Evolutionary conservation across 2,113 vertebrate species (phyloP), one percentile per base, ranked within the genome.

Genomic region (Onychostoma macrolepis): DNA sequence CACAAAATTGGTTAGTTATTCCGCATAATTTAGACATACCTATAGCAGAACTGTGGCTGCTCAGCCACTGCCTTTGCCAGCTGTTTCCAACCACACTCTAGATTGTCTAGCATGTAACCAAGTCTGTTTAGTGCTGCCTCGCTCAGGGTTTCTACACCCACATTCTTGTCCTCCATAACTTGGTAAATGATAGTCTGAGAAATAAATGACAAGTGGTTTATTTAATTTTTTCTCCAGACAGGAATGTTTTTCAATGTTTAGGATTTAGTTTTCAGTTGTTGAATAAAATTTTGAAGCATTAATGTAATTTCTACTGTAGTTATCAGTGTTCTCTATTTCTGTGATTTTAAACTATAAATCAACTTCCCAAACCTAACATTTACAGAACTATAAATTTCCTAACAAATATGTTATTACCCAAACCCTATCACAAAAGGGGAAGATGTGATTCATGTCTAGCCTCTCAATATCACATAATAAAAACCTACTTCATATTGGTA

Each of bases 41-140:
- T 97, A 95, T 92, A 96, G 84, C 86, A 91, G 91, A 96, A 94
- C 74, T 92, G 90, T 1, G 94, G 94, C 5, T 96, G 92, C 0
- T 89, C 91, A 3, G 93, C 93, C 0, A 94, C 92, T 0, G 92
- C 90, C 15, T 80, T 82, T 0, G 96, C 96, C 84, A 97, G 92
- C 84, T 94, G 95, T 84, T 94, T 96, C 96, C 96, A 97, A 78
- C 96, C 96, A 45, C 93, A 89, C 61, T 77, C 76, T 0, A 93
- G 61, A 3, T 95, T 96, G 83, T 97, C 96, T 93, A 97, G 90
- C 67, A 96, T 94, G 48, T 93, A 89, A 0, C 94, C 93, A 72
- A 97, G 93, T 63, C 81, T 93, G 50, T 83, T 88, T 79, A 96
- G 78, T 11, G 88, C 91, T 0, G 90, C 91, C 24, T 95, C 94